These are phyloP conservation scores for Pegoplata infirma DNA, from an alignment of 2,888 invertebrate genomes.

Conservation along the genomic window DNA sequence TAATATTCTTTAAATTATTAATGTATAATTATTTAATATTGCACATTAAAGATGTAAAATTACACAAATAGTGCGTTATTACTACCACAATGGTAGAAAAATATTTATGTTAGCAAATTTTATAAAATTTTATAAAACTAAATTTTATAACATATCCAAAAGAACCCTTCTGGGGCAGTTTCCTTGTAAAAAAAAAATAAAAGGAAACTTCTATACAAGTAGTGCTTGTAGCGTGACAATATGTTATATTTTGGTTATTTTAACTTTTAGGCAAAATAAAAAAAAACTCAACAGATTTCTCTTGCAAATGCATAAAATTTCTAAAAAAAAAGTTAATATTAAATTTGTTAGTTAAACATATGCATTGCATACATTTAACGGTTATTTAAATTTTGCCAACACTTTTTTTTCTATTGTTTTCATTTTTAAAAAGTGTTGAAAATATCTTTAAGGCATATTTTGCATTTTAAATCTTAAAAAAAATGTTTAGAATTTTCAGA, in stretches of 20 bases:
- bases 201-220: background rate
- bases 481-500: background rate
- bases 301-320: background rate
- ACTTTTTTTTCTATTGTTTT: background rate
- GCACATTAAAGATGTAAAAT: no score
- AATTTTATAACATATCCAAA: no score
- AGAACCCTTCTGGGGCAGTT: background rate
- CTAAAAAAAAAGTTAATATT: background rate
- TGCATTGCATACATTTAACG: constrained; percentile 26
- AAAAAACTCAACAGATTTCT: background rate
- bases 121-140: no score
- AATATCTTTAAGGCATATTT: constrained; percentile 13
- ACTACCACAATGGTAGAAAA: no score
- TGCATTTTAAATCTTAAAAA: background rate
- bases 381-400: background rate
- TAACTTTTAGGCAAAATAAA: no score
- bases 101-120: no score
- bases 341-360: background rate
- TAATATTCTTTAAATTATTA: no score
- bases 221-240: background rate
- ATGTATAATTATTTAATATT: no score
- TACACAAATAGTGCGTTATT: no score
- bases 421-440: constrained; percentile 14
- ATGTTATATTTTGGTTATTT: background rate
- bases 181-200: background rate